These are phyloP conservation scores for Pica pica DNA, from an alignment of 2,113 vertebrate genomes.

Conservation along the genomic window DNA sequence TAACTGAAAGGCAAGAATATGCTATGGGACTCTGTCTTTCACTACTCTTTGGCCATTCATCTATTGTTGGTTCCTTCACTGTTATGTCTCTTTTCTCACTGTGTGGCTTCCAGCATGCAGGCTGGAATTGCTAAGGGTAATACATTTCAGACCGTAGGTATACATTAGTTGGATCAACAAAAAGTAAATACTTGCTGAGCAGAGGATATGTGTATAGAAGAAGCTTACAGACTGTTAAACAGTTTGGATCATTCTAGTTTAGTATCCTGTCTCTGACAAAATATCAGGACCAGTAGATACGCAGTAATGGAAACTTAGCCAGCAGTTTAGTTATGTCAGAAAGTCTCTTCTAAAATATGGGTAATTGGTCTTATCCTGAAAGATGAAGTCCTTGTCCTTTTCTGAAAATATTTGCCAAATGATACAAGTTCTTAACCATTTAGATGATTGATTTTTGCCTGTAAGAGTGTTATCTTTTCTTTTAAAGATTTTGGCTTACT, in stretches of 20 bases:
- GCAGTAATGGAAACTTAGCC: slow-evolving; percentile 9
- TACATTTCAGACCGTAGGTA: slow-evolving; percentile 9
- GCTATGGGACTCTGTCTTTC: neutral
- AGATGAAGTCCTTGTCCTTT: neutral
- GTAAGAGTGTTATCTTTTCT: neutral
- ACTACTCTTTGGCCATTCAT: neutral
- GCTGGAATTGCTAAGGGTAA: neutral
- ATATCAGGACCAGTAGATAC: neutral
- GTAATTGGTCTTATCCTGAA: neutral
- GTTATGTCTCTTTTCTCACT: neutral
- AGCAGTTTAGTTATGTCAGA: neutral
- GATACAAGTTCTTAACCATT: neutral
- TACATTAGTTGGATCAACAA: slow-evolving; percentile 41
- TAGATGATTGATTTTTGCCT: neutral
- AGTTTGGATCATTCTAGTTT: slow-evolving; percentile 20
- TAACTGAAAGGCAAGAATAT: neutral
- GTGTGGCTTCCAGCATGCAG: neutral
- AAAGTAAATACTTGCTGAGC: slow-evolving; percentile 37
- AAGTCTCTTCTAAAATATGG: neutral
- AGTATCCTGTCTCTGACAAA: slow-evolving; percentile 15
- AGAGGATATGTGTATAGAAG: slow-evolving; percentile 33
- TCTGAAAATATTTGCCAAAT: neutral
- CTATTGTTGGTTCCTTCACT: neutral
- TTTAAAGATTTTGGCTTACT: neutral
- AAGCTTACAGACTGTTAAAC: slow-evolving; percentile 18